Conservation (phyloP, 2,113 vertebrate genomes). For the Hymenochirus boettgeri region DNA sequence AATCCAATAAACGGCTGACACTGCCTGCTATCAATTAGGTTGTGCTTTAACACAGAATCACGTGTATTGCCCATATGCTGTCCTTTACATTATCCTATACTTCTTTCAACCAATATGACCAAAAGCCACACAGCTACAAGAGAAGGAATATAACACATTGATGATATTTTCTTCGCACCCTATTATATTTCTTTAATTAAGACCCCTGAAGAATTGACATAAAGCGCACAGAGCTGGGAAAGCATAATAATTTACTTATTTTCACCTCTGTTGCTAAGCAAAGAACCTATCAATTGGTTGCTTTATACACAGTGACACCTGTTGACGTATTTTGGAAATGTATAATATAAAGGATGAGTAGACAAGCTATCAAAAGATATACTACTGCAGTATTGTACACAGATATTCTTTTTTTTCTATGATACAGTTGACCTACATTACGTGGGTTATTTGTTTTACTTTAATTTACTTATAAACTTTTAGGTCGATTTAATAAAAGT, state of each 20-base stretch:
- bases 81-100: background rate
- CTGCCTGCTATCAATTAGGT: background rate
- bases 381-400: too few species aligned
- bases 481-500: too few species aligned
- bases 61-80: background rate
- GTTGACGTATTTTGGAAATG: background rate
- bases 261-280: background rate
- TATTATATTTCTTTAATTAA: conserved; percentile 6
- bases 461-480: too few species aligned
- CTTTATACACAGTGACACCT: conserved; percentile 8
- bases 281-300: background rate
- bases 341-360: background rate
- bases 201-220: background rate
- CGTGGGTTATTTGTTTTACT: too few species aligned
- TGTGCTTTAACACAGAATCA: background rate
- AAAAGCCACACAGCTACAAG: background rate
- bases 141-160: background rate
- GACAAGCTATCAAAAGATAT: too few species aligned
- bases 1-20: too few species aligned
- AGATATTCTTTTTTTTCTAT: too few species aligned
- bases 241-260: background rate
- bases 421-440: too few species aligned
- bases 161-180: background rate
- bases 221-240: background rate
- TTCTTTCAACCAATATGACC: background rate